These are phyloP conservation scores for Triplophysa tibetana DNA, from an alignment of 2,113 vertebrate species.

Conservation along the genomic window DNA sequence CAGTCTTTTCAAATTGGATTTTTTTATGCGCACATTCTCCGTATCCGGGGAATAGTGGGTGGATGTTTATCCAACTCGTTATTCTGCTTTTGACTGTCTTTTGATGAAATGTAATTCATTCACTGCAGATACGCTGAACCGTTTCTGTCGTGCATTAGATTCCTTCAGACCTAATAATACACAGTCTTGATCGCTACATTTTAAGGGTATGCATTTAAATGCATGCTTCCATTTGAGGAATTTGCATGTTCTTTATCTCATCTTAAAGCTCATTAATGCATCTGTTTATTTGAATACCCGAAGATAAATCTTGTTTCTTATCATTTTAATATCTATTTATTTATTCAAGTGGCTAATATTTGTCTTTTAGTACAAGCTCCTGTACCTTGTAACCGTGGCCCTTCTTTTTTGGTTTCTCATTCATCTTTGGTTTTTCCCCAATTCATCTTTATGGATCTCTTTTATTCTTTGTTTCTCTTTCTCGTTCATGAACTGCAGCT, in stretches of 20 bases:
- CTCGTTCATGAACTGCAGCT: neutral
- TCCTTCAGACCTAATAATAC: constrained; percentile 17
- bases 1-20: neutral
- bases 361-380: neutral
- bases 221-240: neutral
- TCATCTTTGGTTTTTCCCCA: neutral
- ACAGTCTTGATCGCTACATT: neutral
- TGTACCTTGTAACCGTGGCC: neutral
- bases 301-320: too few relatives aligned
- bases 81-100: constrained; percentile 2
- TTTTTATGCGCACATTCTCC: neutral
- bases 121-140: constrained; percentile 19
- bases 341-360: neutral
- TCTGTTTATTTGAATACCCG: neutral
- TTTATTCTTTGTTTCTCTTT: neutral
- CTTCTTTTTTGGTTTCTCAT: neutral
- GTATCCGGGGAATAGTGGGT: constrained; percentile 14
- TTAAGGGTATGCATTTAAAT: neutral
- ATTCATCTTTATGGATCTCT: neutral
- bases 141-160: constrained; percentile 5
- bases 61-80: constrained; percentile 6
- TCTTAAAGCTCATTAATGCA: neutral
- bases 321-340: too few relatives aligned
- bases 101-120: constrained; percentile 33
- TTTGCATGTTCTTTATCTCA: constrained; percentile 1